Percentiles rank a stretch among this genome's conserved stretches.
Evolutionary conservation across 2,113 vertebrate genomes (phyloP).

Genomic region (Orthonyx spaldingii): DNA sequence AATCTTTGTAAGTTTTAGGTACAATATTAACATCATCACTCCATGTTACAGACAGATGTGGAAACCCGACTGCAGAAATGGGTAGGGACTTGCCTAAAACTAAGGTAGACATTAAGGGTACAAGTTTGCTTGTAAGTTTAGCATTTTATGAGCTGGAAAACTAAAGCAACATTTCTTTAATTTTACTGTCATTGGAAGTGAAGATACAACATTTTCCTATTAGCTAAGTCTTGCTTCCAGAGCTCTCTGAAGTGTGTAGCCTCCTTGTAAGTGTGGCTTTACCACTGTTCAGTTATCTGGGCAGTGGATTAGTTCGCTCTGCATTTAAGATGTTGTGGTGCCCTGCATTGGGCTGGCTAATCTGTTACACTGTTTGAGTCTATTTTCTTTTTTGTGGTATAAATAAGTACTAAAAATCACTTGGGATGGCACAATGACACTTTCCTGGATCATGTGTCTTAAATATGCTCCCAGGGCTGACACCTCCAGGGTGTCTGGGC

Average conservation of each 20-base stretch:
- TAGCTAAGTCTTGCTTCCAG: neutral
- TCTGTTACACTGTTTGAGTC: neutral
- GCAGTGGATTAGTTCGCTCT: neutral
- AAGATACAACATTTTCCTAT: neutral
- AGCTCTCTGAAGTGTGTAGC: neutral
- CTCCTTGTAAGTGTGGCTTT: neutral
- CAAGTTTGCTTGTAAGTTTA: neutral
- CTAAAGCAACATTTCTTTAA: neutral
- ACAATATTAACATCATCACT: neutral
- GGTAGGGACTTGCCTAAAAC: neutral
- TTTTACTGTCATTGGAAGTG: neutral
- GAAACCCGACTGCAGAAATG: accelerated
- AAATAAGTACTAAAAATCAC: conserved; percentile 9
- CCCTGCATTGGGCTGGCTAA: neutral
- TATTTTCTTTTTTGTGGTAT: conserved; percentile 12
- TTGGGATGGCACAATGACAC: neutral
- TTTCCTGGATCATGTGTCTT: neutral
- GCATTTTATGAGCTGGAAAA: neutral
- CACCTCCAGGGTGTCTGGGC: neutral
- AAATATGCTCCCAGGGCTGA: neutral
- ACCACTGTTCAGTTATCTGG: neutral
- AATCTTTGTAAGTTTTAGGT: neutral
- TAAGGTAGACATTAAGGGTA: neutral
- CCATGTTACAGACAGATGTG: neutral
- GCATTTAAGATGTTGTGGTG: neutral